Evolutionary conservation across 1,140 invertebrate species (phyloP), one percentile per base, ranked within the genome.

Genomic region (Brachionus asplanchnoidis): DNA sequence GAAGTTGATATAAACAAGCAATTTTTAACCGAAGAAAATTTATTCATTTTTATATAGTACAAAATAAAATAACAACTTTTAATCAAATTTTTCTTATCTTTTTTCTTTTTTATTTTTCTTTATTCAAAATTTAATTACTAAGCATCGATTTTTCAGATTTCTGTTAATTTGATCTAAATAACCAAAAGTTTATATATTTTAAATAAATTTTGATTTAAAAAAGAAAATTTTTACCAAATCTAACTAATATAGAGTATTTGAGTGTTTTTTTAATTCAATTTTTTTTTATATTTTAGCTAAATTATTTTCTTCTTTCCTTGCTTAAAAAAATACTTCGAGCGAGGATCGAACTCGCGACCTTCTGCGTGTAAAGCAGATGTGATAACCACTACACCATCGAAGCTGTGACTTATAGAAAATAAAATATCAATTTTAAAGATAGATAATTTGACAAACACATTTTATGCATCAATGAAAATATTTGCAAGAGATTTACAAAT

Each of bases 281-380:
- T 32, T 36, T 36, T 36, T 36, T 6, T 7, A 36, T 6, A 36
- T 36, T 36, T 36, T 36, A 36, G 4, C n/a, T 14, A 11, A 53
- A 53, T 53, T n/a, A 4, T 53, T 53, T 12, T 12, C 12, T 50
- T 50, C 17, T 20, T 20, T 20, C 8, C 8, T 60, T 20, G 8
- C 2, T 9, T 32, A 36, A 68, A 68, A n/a, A 68, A 68, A 40
- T 68, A 68, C 66, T 68, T 68, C 66, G 66, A 68, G 66, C 73
- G 40, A 87, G 87, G 87, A 86, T 87, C 87, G 87, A 87, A 87
- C 87, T 87, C 87, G 87, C 85, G 88, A 88, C 88, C 88, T 88
- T 88, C 88, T 88, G 87, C 88, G 88, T 88, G 88, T 88, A 87
- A 88, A 88, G 88, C 88, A 88, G 88, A 88, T 87, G 88, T 88